Evolutionary conservation across 2,797 vertebrate species (phyloP).

Genomic region (Nasua narica): DNA sequence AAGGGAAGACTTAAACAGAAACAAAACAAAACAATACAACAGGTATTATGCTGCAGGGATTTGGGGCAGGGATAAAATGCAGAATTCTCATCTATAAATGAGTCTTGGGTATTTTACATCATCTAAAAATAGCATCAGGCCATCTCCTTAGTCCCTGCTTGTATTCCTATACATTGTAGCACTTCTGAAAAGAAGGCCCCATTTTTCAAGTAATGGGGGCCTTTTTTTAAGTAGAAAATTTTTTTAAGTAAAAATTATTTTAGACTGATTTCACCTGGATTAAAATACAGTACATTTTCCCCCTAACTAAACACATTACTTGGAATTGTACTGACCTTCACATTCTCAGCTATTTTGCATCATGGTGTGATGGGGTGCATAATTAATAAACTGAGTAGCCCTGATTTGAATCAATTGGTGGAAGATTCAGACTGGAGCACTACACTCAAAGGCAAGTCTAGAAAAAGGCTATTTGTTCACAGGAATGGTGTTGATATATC

Average conservation of each 20-base stretch:
- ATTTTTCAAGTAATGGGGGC: too few species aligned
- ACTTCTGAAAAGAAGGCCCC: not conserved
- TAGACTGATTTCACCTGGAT: not conserved
- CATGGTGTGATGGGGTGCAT: fast-evolving
- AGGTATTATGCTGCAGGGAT: not conserved
- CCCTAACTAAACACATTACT: not conserved
- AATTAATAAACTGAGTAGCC: not conserved
- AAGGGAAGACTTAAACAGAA: not conserved
- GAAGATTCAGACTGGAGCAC: not conserved
- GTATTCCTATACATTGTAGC: not conserved
- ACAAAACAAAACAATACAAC: not conserved
- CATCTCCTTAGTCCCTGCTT: not conserved
- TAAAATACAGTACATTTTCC: not conserved
- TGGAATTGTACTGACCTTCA: not conserved
- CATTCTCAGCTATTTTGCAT: not conserved
- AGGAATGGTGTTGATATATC: not conserved
- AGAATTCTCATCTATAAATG: not conserved
- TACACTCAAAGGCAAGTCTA: not conserved
- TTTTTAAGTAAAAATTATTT: not conserved
- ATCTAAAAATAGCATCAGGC: not conserved
- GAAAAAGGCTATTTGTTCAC: not conserved
- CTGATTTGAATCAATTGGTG: not conserved
- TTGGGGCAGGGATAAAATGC: not conserved
- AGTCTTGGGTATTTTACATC: not conserved
- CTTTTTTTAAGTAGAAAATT: not conserved